Conservation (phyloP, 2,888 invertebrate genomes). For the Ommatoiulus sabulosus region DNA sequence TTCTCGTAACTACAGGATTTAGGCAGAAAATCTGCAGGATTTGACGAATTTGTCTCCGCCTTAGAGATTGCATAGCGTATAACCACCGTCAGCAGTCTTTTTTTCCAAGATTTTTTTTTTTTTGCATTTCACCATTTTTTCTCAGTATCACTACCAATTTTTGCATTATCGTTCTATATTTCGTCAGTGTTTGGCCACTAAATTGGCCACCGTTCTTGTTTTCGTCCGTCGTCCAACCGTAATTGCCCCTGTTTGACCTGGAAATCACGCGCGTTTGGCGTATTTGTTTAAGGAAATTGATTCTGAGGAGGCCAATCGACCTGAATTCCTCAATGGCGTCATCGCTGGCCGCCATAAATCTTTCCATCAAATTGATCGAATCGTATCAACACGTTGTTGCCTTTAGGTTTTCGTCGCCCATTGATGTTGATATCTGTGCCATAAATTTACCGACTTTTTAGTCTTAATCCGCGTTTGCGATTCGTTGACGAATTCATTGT, state of each 20-base stretch:
- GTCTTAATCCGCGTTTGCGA: not conserved
- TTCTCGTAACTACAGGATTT: too few relatives aligned
- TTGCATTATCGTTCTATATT: not conserved
- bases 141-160: too few relatives aligned
- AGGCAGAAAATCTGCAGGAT: too few relatives aligned
- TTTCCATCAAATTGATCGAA: constrained; percentile 20
- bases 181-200: not conserved
- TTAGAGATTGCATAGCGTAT: too few relatives aligned
- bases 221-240: constrained; percentile 22
- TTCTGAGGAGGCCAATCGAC: constrained; percentile 27
- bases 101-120: too few relatives aligned
- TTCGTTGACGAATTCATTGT: not conserved
- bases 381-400: not conserved
- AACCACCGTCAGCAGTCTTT: too few relatives aligned
- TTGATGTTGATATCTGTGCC: not conserved
- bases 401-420: not conserved
- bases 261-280: constrained; percentile 1
- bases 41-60: too few relatives aligned
- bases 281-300: constrained; percentile 43
- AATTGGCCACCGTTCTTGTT: constrained; percentile 31
- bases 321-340: constrained; percentile 23
- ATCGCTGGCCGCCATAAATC: constrained; percentile 36
- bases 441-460: not conserved
- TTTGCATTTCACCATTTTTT: too few relatives aligned
- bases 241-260: constrained; percentile 32